Percentiles rank a stretch among this genome's conserved stretches.
Evolutionary conservation across 2,888 invertebrate species (phyloP).

Genomic region (Microctonus hyperodae): DNA sequence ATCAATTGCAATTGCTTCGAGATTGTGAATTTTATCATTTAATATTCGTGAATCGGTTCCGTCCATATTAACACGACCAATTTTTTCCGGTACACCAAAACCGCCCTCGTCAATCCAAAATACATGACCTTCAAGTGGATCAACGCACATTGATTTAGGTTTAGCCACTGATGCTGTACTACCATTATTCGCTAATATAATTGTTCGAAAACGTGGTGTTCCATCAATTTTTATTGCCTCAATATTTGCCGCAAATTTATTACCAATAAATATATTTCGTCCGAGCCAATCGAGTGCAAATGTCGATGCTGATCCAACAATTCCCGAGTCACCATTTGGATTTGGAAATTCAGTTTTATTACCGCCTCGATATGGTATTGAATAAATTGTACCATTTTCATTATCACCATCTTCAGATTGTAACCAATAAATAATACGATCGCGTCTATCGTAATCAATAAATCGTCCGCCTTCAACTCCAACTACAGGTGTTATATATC

Average conservation of each 20-base stretch:
- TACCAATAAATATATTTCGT: slow-evolving; percentile 92
- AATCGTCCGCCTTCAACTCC: slow-evolving; percentile 88
- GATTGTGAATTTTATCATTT: slow-evolving; percentile 74
- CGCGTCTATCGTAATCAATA: slow-evolving; percentile 90
- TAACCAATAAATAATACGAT: slow-evolving; percentile 86
- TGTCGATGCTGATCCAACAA: slow-evolving; percentile 88
- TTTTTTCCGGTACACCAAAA: slow-evolving; percentile 85
- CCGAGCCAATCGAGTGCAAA: slow-evolving; percentile 98
- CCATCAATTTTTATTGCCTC: slow-evolving; percentile 89
- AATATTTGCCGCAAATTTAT: slow-evolving; percentile 87
- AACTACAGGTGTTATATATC: slow-evolving; percentile 85
- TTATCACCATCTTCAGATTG: slow-evolving; percentile 76
- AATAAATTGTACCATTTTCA: slow-evolving; percentile 85
- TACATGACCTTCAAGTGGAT: slow-evolving; percentile 87
- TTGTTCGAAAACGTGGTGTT: slow-evolving; percentile 80
- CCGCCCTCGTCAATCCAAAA: slow-evolving; percentile 98
- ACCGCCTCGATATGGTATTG: slow-evolving; percentile 84
- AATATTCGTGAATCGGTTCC: slow-evolving; percentile 81
- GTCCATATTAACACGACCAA: slow-evolving; percentile 93
- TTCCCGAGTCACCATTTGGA: slow-evolving; percentile 73
- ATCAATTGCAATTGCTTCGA: slow-evolving; percentile 87
- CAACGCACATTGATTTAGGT: slow-evolving; percentile 87
- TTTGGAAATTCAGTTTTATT: slow-evolving; percentile 84
- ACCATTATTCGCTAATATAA: slow-evolving; percentile 90
- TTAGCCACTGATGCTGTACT: slow-evolving; percentile 84